Conservation (phyloP, 2,113 vertebrate genomes). For the Vulpes vulpes region DNA sequence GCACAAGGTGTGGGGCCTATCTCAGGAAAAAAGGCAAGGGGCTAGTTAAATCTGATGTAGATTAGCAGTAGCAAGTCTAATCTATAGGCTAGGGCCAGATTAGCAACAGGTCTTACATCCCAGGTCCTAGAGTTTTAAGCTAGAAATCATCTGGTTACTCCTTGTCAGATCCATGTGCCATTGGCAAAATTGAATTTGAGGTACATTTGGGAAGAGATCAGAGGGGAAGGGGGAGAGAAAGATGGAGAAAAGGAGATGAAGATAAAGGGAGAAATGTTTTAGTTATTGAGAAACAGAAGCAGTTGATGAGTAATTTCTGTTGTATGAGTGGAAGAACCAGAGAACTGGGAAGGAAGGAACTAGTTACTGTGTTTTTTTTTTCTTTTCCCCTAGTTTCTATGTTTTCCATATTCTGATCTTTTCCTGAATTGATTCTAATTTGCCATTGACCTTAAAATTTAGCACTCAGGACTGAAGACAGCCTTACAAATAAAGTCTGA, state of each 20-base stretch:
- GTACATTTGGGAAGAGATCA: neutral
- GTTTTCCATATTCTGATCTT: slow-evolving; percentile 31
- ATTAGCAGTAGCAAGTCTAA: neutral
- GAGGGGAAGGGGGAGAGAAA: neutral
- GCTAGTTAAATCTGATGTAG: neutral
- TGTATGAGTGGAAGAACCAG: neutral
- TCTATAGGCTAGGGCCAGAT: neutral
- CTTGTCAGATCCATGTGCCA: neutral
- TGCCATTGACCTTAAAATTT: neutral
- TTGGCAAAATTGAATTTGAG: slow-evolving; percentile 6
- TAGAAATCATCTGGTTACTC: neutral
- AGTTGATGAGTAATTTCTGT: neutral
- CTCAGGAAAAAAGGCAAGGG: neutral
- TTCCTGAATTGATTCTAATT: neutral
- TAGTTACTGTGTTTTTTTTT: neutral
- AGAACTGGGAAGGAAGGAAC: neutral
- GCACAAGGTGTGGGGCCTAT: neutral
- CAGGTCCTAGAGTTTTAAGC: neutral
- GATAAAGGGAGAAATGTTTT: neutral
- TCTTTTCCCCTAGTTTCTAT: neutral
- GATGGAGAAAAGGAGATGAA: neutral
- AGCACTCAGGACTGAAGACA: neutral
- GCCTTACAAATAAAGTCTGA: neutral
- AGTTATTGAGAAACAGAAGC: neutral
- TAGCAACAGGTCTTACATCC: neutral